phyloP scores from a whole-genome alignment of 2,113 vertebrate genomes.

The Anguilla japonica region DNA sequence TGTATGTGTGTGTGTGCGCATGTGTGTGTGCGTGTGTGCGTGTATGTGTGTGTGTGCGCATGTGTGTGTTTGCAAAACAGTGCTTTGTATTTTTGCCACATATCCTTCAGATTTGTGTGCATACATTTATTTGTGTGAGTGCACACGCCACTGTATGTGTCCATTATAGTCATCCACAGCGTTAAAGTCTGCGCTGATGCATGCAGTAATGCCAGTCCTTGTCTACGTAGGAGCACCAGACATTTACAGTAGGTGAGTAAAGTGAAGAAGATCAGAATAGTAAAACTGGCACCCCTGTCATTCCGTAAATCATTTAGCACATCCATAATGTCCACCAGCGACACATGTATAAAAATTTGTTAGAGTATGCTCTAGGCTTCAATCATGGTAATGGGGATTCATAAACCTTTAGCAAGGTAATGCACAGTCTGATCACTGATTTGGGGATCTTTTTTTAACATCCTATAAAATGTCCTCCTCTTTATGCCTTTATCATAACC shows the following conservation, averaged over 20 bases:
- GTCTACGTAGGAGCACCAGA: neutral
- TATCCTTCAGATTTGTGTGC: too few relatives aligned
- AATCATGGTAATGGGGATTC: slow-evolving; percentile 43
- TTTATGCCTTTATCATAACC: slow-evolving; percentile 12
- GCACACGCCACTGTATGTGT: too few relatives aligned
- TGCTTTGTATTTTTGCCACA: too few relatives aligned
- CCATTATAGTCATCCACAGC: neutral
- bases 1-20: too few relatives aligned
- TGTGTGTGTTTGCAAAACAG: too few relatives aligned
- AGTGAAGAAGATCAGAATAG: slow-evolving; percentile 4
- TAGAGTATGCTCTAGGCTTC: slow-evolving; percentile 35
- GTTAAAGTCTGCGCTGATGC: neutral
- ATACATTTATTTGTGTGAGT: too few relatives aligned
- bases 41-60: too few relatives aligned
- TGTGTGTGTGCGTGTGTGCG: too few relatives aligned
- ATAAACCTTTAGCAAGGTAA: slow-evolving; percentile 49
- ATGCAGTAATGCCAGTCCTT: neutral
- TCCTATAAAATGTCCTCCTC: neutral
- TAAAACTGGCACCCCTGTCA: slow-evolving; percentile 27
- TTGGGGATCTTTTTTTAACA: slow-evolving; percentile 42
- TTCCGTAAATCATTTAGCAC: slow-evolving; percentile 35
- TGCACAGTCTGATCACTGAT: slow-evolving; percentile 43
- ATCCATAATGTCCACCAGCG: slow-evolving; percentile 33
- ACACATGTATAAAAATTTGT: slow-evolving; percentile 36
- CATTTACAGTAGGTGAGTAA: neutral